phyloP scores from a whole-genome alignment of 2,113 vertebrate species.

The Pholis gunnellus region DNA sequence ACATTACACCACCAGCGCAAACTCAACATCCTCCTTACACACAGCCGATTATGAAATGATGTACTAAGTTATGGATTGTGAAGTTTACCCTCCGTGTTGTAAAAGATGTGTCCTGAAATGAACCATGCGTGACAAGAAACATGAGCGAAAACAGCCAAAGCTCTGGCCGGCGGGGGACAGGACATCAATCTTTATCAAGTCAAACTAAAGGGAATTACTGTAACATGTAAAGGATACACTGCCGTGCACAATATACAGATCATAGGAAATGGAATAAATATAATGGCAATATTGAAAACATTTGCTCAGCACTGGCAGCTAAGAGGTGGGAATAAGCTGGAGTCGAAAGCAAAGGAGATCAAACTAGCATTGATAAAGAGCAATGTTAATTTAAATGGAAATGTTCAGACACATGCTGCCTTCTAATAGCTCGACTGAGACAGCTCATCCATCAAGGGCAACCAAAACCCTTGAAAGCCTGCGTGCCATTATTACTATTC shows the following conservation, averaged over 20 bases:
- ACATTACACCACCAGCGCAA: slow-evolving; percentile 10
- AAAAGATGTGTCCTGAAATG: background rate
- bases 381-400: slow-evolving; percentile 12
- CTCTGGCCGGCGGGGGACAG: background rate
- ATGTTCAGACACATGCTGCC: slow-evolving; percentile 5
- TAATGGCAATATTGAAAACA: background rate
- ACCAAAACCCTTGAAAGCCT: slow-evolving; percentile 2
- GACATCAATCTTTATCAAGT: background rate
- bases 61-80: slow-evolving; percentile 1
- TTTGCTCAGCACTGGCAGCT: background rate
- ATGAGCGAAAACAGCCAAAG: background rate
- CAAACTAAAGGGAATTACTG: background rate
- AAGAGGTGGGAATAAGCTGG: background rate
- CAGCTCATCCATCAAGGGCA: slow-evolving; percentile 8
- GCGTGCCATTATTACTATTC: background rate
- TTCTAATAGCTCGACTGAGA: background rate
- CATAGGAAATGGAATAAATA: background rate
- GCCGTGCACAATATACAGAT: background rate
- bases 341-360: background rate
- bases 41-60: slow-evolving; percentile 15
- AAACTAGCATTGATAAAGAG: slow-evolving; percentile 9
- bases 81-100: background rate
- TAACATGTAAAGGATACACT: background rate
- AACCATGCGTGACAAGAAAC: background rate
- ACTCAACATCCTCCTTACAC: background rate